Evolutionary conservation across 2,888 invertebrate species (phyloP).

Genomic region (Dastarcus helophoroides): DNA sequence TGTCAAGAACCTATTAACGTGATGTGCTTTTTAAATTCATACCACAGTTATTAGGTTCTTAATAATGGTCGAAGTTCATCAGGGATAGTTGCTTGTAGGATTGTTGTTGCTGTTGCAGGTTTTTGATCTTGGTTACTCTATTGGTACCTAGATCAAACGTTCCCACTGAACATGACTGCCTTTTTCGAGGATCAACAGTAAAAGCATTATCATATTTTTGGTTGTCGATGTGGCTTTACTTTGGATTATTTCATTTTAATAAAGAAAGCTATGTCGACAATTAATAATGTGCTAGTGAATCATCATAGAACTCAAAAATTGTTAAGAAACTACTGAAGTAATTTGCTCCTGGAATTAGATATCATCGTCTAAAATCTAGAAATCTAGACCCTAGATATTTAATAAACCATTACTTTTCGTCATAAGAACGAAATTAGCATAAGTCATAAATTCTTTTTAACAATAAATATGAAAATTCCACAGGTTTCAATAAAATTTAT

Average conservation of each 20-base stretch:
- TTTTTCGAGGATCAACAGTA: background rate
- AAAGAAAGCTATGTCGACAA: constrained; percentile 39
- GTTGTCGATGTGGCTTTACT: constrained; percentile 34
- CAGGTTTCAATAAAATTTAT: too few species aligned
- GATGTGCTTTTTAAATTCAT: constrained; percentile 28
- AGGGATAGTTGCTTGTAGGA: constrained; percentile 21
- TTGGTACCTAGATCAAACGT: too few species aligned
- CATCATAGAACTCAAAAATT: background rate
- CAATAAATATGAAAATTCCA: too few species aligned
- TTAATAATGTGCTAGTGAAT: constrained; percentile 24
- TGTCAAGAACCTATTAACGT: constrained; percentile 33
- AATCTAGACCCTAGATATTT: too few species aligned
- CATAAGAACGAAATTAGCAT: too few species aligned
- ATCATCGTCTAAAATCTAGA: too few species aligned
- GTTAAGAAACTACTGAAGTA: constrained; percentile 11
- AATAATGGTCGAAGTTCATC: constrained; percentile 16
- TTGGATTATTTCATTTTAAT: constrained; percentile 25
- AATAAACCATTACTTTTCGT: too few species aligned
- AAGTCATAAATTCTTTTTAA: too few species aligned
- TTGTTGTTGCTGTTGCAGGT: too few species aligned
- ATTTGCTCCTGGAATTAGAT: too few species aligned
- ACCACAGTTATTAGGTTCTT: constrained; percentile 39
- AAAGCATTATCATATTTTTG: constrained; percentile 24
- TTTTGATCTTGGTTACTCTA: constrained; percentile 37
- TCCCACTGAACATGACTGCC: constrained; percentile 29